Percentiles rank a stretch among this genome's conserved stretches.
Evolutionary conservation across 1,140 invertebrate species (phyloP).

Genomic region (Teleopsis dalmanni): DNA sequence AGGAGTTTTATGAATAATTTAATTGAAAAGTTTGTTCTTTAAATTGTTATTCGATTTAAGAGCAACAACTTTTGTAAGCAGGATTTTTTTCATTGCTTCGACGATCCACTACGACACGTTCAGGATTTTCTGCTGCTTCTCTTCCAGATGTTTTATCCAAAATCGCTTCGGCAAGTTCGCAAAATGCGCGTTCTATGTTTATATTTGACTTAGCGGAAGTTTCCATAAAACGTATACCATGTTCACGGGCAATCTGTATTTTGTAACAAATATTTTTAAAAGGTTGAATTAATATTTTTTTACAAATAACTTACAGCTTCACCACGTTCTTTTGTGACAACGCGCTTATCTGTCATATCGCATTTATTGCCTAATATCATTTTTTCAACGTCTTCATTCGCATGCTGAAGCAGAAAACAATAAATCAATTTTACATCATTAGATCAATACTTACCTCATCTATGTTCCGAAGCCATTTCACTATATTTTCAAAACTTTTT

Average conservation of each 20-base stretch:
- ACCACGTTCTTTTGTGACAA: slow-evolving; percentile 82
- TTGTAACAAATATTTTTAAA: background rate
- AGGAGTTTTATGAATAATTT: no score
- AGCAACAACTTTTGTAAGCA: slow-evolving; percentile 42
- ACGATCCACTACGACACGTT: slow-evolving; percentile 58
- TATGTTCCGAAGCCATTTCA: slow-evolving; percentile 97
- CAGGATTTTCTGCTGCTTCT: slow-evolving; percentile 58
- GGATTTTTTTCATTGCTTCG: slow-evolving; percentile 46
- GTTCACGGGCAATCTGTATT: slow-evolving; percentile 87
- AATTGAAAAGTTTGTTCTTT: background rate
- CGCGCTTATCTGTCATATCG: slow-evolving; percentile 96
- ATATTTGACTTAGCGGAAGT: slow-evolving; percentile 97
- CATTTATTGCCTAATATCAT: slow-evolving; percentile 99
- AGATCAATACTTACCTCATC: slow-evolving; percentile 66
- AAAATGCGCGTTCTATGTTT: slow-evolving; percentile 96
- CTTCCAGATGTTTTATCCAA: slow-evolving; percentile 72
- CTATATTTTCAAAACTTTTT: slow-evolving; percentile 97
- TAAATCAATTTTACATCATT: background rate
- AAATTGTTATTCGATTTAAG: slow-evolving; percentile 23
- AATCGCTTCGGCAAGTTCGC: slow-evolving; percentile 93
- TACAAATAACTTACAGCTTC: slow-evolving; percentile 60
- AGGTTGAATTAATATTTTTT: background rate
- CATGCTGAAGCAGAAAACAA: slow-evolving; percentile 61
- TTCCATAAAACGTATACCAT: slow-evolving; percentile 97
- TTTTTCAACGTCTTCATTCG: slow-evolving; percentile 98